Conservation (phyloP, 2,888 invertebrate genomes). For the Chaetogeoica ovagalla region DNA sequence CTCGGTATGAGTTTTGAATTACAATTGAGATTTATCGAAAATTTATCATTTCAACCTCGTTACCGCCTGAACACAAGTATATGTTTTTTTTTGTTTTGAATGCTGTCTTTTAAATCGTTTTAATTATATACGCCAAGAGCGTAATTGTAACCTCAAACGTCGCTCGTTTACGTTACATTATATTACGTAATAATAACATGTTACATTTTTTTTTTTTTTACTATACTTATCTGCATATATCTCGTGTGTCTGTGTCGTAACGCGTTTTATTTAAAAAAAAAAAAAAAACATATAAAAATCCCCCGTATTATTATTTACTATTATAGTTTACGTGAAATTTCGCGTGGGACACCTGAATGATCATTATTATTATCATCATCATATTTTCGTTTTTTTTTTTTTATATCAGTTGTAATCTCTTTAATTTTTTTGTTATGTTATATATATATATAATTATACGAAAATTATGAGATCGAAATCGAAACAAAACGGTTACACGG, state of each 20-base stretch:
- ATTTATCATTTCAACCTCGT: not conserved
- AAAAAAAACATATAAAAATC: too few species aligned
- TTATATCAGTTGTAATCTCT: too few species aligned
- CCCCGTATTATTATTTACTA: too few species aligned
- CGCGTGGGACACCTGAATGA: not conserved
- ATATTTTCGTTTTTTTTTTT: not conserved
- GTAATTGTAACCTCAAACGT: not conserved
- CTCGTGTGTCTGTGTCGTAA: not conserved
- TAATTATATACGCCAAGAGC: not conserved
- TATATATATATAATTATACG: too few species aligned
- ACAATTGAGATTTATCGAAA: too few species aligned
- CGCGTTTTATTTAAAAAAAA: too few species aligned
- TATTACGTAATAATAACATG: too few species aligned
- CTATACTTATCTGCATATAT: not conserved
- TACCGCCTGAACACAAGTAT: not conserved
- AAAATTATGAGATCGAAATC: too few species aligned
- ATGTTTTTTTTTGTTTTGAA: not conserved
- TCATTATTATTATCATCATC: not conserved
- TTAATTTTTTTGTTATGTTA: too few species aligned
- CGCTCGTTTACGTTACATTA: too few species aligned
- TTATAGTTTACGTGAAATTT: not conserved
- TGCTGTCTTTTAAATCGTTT: not conserved
- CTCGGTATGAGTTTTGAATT: too few species aligned
- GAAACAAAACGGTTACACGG: too few species aligned
- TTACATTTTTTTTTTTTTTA: not conserved